A percentile compares a stretch with the other conserved stretches of the same genome.
These are phyloP conservation scores for Cynopterus sphinx DNA, from an alignment of 2,797 vertebrate genomes.

Conservation along the genomic window DNA sequence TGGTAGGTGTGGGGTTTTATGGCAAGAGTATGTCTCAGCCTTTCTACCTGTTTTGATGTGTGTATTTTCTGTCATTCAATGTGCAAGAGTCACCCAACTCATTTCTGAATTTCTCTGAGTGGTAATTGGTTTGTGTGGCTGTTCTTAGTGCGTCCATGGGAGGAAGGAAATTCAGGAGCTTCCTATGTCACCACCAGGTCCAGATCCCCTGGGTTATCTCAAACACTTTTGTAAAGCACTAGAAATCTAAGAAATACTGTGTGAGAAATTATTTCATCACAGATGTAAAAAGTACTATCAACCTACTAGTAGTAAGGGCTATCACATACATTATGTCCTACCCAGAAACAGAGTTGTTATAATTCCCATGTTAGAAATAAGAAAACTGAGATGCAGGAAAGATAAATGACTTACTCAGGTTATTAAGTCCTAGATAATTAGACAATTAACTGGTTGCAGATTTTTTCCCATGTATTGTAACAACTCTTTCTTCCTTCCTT, in stretches of 20 bases:
- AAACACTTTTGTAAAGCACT: background rate
- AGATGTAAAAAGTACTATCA: background rate
- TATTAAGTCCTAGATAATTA: background rate
- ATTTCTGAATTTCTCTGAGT: background rate
- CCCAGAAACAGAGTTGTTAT: background rate
- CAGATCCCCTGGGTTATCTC: background rate
- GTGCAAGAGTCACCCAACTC: background rate
- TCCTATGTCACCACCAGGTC: background rate
- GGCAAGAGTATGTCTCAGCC: background rate
- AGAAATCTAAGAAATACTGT: background rate
- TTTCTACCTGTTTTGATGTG: background rate
- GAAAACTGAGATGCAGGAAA: background rate
- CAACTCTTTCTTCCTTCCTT: background rate
- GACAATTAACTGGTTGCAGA: background rate
- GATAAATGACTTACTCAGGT: background rate
- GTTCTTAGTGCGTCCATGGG: background rate
- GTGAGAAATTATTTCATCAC: background rate
- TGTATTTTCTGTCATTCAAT: background rate
- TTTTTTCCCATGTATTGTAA: constrained; percentile 8
- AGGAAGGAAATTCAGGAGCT: background rate
- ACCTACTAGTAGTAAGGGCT: background rate
- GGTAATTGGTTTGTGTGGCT: background rate
- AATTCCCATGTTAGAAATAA: background rate
- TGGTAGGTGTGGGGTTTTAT: background rate
- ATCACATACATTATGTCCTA: background rate